Evolutionary conservation across 2,113 vertebrate species (phyloP), one percentile per base, ranked within the genome.

Genomic region (Desmodus rotundus): DNA sequence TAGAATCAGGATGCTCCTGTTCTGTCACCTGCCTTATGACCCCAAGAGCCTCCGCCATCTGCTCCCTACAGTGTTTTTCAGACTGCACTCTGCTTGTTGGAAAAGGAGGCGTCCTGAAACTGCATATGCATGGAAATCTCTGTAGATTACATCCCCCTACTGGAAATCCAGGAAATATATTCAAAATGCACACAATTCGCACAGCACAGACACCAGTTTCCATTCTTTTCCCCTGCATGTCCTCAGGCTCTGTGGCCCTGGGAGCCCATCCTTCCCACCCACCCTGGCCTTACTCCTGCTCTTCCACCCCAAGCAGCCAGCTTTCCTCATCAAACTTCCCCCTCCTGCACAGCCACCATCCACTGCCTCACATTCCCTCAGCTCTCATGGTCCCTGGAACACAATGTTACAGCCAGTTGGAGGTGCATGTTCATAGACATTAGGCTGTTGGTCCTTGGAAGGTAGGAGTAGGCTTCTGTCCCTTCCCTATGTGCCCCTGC

Each of bases 91-190:
- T 50, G 26, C 68, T 58, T 5, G 26, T 17, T 0, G 1, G 63
- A 41, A 63, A 31, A 31, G n/a, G 58, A 8, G 11, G 14, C 6
- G 12, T 5, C 14, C 43, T n/a, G 1, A 0, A 22, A 7, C 10
- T 45, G 7, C 65, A 33, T 31, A 28, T 7, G 1, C 43, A 33
- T 0, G 0, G 47, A 85, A 61, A 24, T 1, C 31, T 16, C 10
- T 38, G 33, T 10, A 2, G 15, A 45, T 26, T 7, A 0, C 0
- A 0, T 5, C 5, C 22, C 31, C 5, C 17, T 2, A 0, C 12
- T 1, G 11, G 7, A 36, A 36, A 38, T 7, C 36, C 26, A 45
- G 54, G 54, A 84, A 45, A 33, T 26, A 4, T 33, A 4, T 10
- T 58, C 38, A 22, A 58, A 50, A 50, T 4, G 19, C 77, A 82